Evolutionary conservation across 2,797 vertebrate species (phyloP).

Genomic region (Pipistrellus pipistrellus): DNA sequence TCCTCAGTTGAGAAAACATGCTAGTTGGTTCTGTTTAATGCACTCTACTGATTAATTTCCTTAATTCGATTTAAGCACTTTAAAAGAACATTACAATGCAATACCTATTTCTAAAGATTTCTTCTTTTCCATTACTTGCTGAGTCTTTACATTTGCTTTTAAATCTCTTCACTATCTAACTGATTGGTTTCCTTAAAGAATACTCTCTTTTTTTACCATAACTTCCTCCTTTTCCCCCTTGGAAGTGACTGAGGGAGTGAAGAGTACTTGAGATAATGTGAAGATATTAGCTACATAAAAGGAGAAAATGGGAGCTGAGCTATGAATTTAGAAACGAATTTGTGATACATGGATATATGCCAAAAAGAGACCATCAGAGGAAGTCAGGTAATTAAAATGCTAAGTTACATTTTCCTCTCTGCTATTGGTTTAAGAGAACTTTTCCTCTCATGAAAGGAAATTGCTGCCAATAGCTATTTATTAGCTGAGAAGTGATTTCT

Average conservation of each 20-base stretch:
- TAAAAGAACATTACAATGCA: slow-evolving; percentile 73
- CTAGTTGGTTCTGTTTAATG: slow-evolving; percentile 64
- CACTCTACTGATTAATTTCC: slow-evolving; percentile 68
- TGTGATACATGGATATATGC: neutral
- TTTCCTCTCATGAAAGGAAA: neutral
- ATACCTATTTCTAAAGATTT: slow-evolving; percentile 67
- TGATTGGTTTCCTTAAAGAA: slow-evolving; percentile 72
- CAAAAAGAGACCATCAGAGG: neutral
- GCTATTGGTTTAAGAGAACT: slow-evolving; percentile 4
- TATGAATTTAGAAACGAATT: slow-evolving; percentile 76
- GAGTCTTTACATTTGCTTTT: slow-evolving; percentile 72
- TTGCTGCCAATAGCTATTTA: slow-evolving; percentile 7
- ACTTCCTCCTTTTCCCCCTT: slow-evolving; percentile 74
- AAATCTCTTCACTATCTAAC: slow-evolving; percentile 61
- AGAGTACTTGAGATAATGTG: slow-evolving; percentile 70
- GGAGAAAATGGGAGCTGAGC: slow-evolving; percentile 67
- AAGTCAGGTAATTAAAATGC: neutral
- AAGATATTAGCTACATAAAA: slow-evolving; percentile 70
- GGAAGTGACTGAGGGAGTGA: slow-evolving; percentile 67
- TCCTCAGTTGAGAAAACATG: slow-evolving; percentile 22
- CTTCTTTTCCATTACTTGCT: slow-evolving; percentile 17
- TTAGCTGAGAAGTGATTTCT: neutral
- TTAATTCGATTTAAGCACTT: slow-evolving; percentile 60
- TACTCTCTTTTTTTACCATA: slow-evolving; percentile 54
- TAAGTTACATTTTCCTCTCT: neutral